Percentiles rank a stretch among this genome's conserved stretches.
These are phyloP conservation scores for Dallia pectoralis DNA, from an alignment of 2,797 vertebrate species.

Conservation along the genomic window DNA sequence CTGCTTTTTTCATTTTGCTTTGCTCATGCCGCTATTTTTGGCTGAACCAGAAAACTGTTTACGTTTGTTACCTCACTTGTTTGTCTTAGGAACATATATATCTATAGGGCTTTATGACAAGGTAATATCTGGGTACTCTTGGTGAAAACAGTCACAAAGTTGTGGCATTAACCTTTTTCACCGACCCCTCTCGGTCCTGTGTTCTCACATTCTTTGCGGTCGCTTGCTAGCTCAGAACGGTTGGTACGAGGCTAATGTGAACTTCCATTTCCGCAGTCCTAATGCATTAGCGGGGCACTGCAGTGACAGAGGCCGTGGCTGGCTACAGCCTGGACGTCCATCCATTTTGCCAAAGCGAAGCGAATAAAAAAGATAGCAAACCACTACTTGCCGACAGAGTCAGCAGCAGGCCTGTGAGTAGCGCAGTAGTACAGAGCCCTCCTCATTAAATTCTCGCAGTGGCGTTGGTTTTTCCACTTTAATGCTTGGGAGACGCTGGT, in stretches of 20 bases:
- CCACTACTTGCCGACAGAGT: conserved; percentile 58
- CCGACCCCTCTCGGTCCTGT: too few relatives aligned
- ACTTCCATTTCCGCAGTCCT: conserved; percentile 42
- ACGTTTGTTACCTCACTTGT: conserved; percentile 9
- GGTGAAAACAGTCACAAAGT: conserved; percentile 30
- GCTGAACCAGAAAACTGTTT: conserved; percentile 3
- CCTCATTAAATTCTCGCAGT: conserved; percentile 75
- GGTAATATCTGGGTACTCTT: conserved; percentile 37
- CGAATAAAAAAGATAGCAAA: conserved; percentile 34
- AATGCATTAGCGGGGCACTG: conserved; percentile 46
- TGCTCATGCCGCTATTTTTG: not conserved
- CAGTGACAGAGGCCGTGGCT: conserved; percentile 30
- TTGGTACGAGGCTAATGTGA: too few relatives aligned
- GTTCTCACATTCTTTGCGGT: too few relatives aligned
- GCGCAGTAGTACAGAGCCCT: conserved; percentile 48
- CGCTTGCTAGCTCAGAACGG: too few relatives aligned
- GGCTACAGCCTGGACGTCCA: conserved; percentile 41
- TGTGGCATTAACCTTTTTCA: conserved; percentile 19
- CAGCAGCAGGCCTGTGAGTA: conserved; percentile 42
- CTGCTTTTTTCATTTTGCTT: not conserved
- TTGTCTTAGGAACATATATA: conserved; percentile 19
- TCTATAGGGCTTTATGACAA: conserved; percentile 28
- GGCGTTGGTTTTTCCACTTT: conserved; percentile 74
- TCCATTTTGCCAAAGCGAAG: conserved; percentile 23
- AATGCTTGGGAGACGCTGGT: conserved; percentile 68